Base-by-base conservation (phyloP, 2,888 invertebrate species). In the Sarcophaga rosellei region DNA sequence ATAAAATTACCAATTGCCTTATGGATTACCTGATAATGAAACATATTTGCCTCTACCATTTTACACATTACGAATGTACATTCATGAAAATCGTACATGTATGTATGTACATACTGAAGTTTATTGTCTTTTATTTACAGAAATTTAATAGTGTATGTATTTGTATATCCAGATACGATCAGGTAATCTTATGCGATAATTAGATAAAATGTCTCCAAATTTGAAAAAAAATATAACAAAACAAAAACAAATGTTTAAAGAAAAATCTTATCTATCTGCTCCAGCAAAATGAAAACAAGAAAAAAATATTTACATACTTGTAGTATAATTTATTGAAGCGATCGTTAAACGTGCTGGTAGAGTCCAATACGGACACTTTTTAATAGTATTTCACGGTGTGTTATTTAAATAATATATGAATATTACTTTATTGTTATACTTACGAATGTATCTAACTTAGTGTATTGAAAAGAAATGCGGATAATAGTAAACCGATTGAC, bases 201-300 rank as follows among this genome's bases (percentile, higher is more conserved):
- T n/a, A 79, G 85, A 82, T 82, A 85, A 82, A 85, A 68, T 23
- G 73, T 47, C 53, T 81, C 73, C 15, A 70, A 53, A 81, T 73
- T 62, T n/a, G 45, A 15, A 15, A 69, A 61, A 44, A 20, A 44
- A 66, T 44, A 3, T 35, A 35, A 47, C 35, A 47, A 61, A 45
- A 45, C 35, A 70, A 20, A 3, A 63, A 73, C 53, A 81, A 63
- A 20, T 62, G 8, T 45, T 35, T 77, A 17, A 53, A 53, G 17
- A 17, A 53, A 53, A 53, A 17, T 17, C 15, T 53, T 53, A 53
- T 53, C 53, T 85, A 85, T 85, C 81, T 73, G 21, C 63, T 68
- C 1, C 62, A 68, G 61, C 45, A 35, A 73, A 66, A 73, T 61
- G 12, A 72, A 44, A 4, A 78, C 44, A 12, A 68, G 62, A 62